Evolutionary conservation across 2,797 vertebrate species (phyloP).

Genomic region (Phyllotis vaccarum): DNA sequence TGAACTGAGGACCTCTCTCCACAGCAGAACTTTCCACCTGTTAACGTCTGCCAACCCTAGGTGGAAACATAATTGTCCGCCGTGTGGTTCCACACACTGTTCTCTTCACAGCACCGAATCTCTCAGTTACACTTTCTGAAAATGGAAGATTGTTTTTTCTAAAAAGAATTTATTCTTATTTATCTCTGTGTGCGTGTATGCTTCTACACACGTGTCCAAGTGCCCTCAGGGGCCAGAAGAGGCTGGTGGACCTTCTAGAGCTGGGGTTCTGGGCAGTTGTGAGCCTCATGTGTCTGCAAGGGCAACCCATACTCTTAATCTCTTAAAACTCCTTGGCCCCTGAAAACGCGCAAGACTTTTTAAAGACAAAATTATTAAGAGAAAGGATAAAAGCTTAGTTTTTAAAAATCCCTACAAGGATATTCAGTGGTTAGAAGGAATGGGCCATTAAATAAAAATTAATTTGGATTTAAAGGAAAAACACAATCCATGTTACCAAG

Average conservation of each 20-base stretch:
- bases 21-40: neutral
- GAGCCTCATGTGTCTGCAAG: neutral
- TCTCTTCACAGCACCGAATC: too few relatives aligned
- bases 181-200: neutral
- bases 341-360: neutral
- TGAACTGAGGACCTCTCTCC: too few relatives aligned
- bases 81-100: neutral
- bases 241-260: neutral
- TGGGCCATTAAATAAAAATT: neutral
- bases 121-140: neutral
- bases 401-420: neutral
- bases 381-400: neutral
- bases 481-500: neutral
- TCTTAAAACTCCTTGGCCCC: neutral
- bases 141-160: too few relatives aligned
- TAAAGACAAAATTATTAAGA: neutral
- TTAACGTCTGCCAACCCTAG: neutral
- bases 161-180: neutral
- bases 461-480: neutral
- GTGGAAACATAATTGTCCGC: neutral
- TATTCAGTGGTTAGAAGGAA: neutral
- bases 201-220: neutral
- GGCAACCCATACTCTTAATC: neutral
- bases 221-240: neutral
- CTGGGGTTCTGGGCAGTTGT: neutral